phyloP scores from a whole-genome alignment of 2,888 invertebrate species.

The Lissocephala sabroskyi region DNA sequence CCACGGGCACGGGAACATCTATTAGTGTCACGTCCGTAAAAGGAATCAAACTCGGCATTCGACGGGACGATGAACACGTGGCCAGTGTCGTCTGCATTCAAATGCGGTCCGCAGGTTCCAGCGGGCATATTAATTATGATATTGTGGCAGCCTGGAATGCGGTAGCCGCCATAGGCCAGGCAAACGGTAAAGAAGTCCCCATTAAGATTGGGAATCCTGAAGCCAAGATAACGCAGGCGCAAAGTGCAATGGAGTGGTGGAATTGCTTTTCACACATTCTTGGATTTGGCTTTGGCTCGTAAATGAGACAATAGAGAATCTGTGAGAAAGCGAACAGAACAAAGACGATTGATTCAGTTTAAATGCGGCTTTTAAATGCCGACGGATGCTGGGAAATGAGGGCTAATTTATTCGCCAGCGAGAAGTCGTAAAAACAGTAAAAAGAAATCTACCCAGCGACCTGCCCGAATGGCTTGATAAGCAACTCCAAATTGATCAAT shows the following conservation, averaged over 20 bases:
- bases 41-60: neutral
- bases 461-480: constrained; percentile 8
- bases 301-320: no score
- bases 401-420: constrained; percentile 45
- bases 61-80: constrained; percentile 21
- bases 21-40: constrained; percentile 44
- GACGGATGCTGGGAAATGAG: constrained; percentile 13
- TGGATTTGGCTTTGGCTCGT: no score
- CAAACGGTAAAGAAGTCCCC: no score
- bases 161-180: no score
- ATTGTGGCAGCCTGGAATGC: constrained; percentile 28
- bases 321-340: no score
- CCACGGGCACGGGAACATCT: no score
- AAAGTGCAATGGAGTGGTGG: no score
- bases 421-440: constrained; percentile 25
- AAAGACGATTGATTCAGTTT: constrained; percentile 38
- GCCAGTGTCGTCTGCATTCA: constrained; percentile 47
- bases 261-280: no score
- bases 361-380: constrained; percentile 36
- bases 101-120: constrained; percentile 40
- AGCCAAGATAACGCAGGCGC: no score
- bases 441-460: constrained; percentile 44
- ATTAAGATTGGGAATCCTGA: no score
- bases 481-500: constrained; percentile 20
- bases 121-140: constrained; percentile 65